A percentile compares a stretch with the other conserved stretches of the same genome.
Evolutionary conservation across 2,797 vertebrate species (phyloP).

Genomic region (Micrastur ruficollis): DNA sequence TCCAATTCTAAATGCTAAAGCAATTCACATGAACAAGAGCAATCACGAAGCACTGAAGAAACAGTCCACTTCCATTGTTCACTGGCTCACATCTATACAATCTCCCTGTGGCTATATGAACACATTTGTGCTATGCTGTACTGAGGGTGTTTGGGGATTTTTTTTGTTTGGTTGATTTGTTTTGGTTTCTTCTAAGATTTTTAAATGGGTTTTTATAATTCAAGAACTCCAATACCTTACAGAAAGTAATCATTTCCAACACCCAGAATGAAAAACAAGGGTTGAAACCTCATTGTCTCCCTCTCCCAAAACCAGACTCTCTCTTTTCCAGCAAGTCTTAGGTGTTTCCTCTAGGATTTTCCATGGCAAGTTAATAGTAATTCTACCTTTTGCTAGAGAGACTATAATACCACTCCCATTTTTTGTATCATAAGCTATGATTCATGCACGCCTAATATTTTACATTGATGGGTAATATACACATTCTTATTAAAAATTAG

Average conservation of each 20-base stretch:
- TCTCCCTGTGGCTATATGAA: not conserved
- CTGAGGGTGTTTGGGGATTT: fast-evolving
- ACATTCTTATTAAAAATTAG: not conserved
- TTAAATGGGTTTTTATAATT: not conserved
- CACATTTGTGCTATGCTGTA: fast-evolving
- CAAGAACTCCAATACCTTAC: not conserved
- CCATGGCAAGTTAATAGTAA: not conserved
- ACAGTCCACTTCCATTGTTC: not conserved
- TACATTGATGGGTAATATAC: not conserved
- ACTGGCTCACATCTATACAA: not conserved
- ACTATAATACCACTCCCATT: not conserved
- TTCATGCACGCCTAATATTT: not conserved
- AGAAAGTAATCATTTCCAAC: not conserved
- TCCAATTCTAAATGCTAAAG: not conserved
- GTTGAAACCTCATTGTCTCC: not conserved
- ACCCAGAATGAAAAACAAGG: not conserved
- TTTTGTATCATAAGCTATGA: not conserved
- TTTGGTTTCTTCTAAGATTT: not conserved
- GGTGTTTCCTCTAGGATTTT: not conserved
- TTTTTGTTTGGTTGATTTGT: not conserved
- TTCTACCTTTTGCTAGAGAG: not conserved
- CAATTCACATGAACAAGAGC: not conserved
- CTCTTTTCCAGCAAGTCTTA: not conserved
- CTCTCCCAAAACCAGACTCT: not conserved
- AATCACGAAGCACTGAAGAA: not conserved